phyloP scores from a whole-genome alignment of 1,140 invertebrate species.

The Chironomus tepperi region DNA sequence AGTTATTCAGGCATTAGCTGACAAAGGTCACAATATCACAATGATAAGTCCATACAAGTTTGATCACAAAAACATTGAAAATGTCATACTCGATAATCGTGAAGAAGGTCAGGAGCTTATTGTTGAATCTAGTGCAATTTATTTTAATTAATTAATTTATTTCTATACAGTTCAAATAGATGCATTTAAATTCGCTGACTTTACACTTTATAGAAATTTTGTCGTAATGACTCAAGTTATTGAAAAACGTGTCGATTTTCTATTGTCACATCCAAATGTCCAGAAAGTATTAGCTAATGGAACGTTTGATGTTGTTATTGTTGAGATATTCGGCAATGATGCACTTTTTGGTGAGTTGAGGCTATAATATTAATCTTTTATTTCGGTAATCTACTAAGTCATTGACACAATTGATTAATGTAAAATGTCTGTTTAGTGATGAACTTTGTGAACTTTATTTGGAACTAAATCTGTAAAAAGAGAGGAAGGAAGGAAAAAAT shows the following conservation, averaged over 20 bases:
- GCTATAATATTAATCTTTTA: too few relatives aligned
- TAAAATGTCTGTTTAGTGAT: too few relatives aligned
- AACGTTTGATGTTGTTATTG: background rate
- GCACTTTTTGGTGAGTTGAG: background rate
- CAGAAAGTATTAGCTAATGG: background rate
- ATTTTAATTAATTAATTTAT: background rate
- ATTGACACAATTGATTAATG: too few relatives aligned
- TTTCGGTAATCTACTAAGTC: too few relatives aligned
- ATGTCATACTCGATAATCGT: background rate
- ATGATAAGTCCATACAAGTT: constrained; percentile 53
- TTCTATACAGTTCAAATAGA: background rate
- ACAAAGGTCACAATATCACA: constrained; percentile 59
- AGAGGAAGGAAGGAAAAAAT: too few relatives aligned
- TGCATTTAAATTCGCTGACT: background rate
- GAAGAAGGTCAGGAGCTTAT: background rate
- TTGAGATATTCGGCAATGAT: background rate
- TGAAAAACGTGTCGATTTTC: background rate
- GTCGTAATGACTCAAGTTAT: background rate
- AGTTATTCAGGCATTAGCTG: constrained; percentile 51
- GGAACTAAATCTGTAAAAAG: too few relatives aligned
- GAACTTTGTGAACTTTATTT: too few relatives aligned
- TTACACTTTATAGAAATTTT: background rate
- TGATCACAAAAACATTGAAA: constrained; percentile 32
- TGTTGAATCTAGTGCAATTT: background rate
- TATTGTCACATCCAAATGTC: background rate